These are phyloP conservation scores for Agonopterix heracliana DNA, from an alignment of 2,888 invertebrate genomes.

Conservation along the genomic window DNA sequence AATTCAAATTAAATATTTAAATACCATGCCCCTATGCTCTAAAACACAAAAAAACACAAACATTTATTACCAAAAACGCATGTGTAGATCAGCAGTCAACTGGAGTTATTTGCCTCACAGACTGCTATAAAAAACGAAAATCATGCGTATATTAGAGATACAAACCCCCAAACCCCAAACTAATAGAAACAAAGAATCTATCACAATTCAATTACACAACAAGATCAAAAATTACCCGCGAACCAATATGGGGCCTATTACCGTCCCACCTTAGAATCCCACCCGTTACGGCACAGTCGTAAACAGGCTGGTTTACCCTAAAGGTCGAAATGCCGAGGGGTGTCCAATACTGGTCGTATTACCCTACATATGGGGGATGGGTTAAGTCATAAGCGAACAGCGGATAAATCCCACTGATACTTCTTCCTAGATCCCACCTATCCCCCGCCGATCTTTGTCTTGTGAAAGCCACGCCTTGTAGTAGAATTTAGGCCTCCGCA, in stretches of 20 bases:
- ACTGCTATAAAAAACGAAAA: no score
- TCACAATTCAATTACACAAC: conserved; percentile 30
- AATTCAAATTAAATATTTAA: no score
- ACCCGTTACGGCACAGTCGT: conserved; percentile 23
- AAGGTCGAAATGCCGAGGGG: conserved; percentile 18
- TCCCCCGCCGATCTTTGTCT: neutral
- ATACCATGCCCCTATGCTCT: no score
- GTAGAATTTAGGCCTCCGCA: no score
- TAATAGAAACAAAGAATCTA: neutral
- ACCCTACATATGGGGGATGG: conserved; percentile 15
- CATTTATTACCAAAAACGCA: no score
- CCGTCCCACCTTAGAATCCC: conserved; percentile 17
- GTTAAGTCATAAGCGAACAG: conserved; percentile 4
- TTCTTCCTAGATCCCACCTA: neutral
- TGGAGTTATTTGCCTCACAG: no score
- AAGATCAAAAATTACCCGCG: conserved; percentile 16
- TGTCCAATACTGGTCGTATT: conserved; percentile 19
- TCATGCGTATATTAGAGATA: no score
- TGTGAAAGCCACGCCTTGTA: neutral
- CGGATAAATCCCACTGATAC: neutral
- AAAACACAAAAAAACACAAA: no score
- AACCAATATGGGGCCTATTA: conserved; percentile 20
- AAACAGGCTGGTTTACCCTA: conserved; percentile 36
- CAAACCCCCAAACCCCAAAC: no score
- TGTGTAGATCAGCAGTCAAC: no score